Percentiles rank a stretch among this genome's conserved stretches.
Evolutionary conservation across 2,797 vertebrate genomes (phyloP).

Genomic region (Lepus townsendii): DNA sequence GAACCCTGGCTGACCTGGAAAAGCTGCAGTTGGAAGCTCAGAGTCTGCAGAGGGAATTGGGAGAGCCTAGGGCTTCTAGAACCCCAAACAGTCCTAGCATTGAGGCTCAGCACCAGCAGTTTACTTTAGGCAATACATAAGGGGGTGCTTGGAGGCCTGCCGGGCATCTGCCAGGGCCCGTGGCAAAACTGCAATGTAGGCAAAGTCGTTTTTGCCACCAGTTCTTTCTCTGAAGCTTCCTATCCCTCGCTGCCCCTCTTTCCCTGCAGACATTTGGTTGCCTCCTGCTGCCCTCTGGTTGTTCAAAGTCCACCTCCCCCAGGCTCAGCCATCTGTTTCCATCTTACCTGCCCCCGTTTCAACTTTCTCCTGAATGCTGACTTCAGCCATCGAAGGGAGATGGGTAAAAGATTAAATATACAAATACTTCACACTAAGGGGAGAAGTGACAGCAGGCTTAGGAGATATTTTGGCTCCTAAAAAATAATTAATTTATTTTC

Average conservation of each 20-base stretch:
- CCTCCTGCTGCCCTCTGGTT: constrained; percentile 58
- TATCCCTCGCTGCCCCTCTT: not conserved
- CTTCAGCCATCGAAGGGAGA: constrained; percentile 18
- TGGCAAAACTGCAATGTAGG: constrained; percentile 56
- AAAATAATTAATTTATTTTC: not conserved
- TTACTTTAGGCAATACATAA: not conserved
- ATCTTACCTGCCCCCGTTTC: not conserved
- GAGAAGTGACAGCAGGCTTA: constrained; percentile 21
- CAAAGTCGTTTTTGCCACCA: constrained; percentile 42
- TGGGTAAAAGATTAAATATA: constrained; percentile 55
- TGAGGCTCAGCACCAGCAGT: constrained; percentile 49
- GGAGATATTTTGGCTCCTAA: not conserved
- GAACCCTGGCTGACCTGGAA: not conserved
- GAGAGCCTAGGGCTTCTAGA: not conserved
- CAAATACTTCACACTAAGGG: constrained; percentile 35
- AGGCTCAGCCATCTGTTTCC: constrained; percentile 42
- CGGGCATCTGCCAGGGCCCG: not conserved
- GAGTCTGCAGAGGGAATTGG: not conserved
- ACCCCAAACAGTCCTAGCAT: not conserved
- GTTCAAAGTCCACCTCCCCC: constrained; percentile 35
- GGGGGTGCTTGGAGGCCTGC: constrained; percentile 27
- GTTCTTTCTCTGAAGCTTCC: constrained; percentile 32
- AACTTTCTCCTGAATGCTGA: not conserved
- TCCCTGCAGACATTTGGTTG: constrained; percentile 18
- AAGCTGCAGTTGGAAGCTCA: not conserved